phyloP scores from a whole-genome alignment of 2,113 vertebrate species.

The Acanthochromis polyacanthus region DNA sequence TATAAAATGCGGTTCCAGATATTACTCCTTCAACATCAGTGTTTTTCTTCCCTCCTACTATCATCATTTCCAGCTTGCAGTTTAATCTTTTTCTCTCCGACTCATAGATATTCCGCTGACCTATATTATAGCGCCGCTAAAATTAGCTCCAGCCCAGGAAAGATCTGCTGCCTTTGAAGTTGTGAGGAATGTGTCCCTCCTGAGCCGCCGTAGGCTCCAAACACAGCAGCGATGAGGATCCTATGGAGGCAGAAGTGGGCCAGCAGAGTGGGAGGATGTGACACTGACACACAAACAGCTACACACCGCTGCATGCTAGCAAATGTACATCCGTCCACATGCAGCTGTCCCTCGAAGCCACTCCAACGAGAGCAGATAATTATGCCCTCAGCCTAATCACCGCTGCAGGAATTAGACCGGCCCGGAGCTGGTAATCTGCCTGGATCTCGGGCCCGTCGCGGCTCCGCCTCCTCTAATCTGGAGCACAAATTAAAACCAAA shows the following conservation, averaged over 20 bases:
- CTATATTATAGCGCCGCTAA: conserved; percentile 68
- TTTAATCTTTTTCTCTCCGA: conserved; percentile 1
- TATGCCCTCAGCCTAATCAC: conserved; percentile 52
- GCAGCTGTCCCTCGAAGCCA: conserved; percentile 20
- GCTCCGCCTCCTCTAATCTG: conserved; percentile 41
- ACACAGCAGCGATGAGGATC: conserved; percentile 22
- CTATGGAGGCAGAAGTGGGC: conserved; percentile 54
- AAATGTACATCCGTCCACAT: conserved; percentile 1
- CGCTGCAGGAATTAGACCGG: conserved; percentile 47
- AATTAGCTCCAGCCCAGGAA: conserved; percentile 51
- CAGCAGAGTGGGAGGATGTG: conserved; percentile 35
- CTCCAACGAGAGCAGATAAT: conserved; percentile 54
- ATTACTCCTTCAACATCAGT: neutral
- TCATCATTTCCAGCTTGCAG: conserved; percentile 12
- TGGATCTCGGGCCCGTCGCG: neutral
- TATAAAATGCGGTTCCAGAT: neutral
- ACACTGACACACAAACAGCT: conserved; percentile 67
- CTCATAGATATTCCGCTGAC: conserved; percentile 54
- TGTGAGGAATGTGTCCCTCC: conserved; percentile 42
- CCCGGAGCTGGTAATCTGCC: conserved; percentile 47
- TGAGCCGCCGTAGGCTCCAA: conserved; percentile 47
- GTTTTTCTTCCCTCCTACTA: neutral
- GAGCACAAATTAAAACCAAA: conserved; percentile 22
- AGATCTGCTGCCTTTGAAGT: conserved; percentile 59
- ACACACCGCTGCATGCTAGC: neutral